Conservation (phyloP, 1,140 invertebrate genomes). For the Mesaphorura yosii region DNA sequence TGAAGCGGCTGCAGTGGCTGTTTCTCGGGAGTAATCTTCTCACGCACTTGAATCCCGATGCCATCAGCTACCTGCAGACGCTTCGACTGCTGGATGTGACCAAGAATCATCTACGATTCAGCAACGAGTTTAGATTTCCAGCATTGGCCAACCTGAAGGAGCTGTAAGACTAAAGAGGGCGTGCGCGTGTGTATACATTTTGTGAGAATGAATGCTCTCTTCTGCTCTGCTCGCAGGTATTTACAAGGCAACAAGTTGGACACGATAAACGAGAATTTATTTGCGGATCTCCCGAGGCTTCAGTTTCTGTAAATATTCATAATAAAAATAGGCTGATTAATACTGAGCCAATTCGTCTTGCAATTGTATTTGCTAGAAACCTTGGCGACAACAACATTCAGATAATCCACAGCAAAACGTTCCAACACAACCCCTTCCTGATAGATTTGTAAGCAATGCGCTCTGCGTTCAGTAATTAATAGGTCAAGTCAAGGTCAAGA, state of each 20-base stretch:
- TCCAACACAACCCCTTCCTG: constrained; percentile 25
- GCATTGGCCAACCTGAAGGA: constrained; percentile 3
- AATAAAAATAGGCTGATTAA: constrained; percentile 12
- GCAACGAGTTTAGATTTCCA: constrained; percentile 9
- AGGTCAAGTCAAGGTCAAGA: constrained; percentile 1
- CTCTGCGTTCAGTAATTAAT: constrained; percentile 8
- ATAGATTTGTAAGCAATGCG: constrained; percentile 33
- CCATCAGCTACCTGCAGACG: neutral
- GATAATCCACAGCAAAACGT: constrained; percentile 25
- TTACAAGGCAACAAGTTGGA: constrained; percentile 46
- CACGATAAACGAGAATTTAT: constrained; percentile 21
- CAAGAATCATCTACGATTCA: constrained; percentile 7
- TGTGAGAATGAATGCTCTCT: no score
- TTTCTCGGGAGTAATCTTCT: constrained; percentile 4
- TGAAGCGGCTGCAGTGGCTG: constrained; percentile 1
- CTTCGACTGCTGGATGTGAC: constrained; percentile 2
- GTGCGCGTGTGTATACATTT: no score
- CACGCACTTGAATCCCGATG: neutral
- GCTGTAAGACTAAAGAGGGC: constrained; percentile 6
- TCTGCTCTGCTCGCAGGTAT: no score
- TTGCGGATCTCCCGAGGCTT: constrained; percentile 23
- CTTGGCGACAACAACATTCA: constrained; percentile 29
- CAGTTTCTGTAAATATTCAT: constrained; percentile 31
- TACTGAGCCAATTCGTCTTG: constrained; percentile 22
- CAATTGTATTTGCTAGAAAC: no score